Evolutionary conservation across 37 sponge, comb jelly and placozoan species (phyloP).

Genomic region (Mnemiopsis leidyi): DNA sequence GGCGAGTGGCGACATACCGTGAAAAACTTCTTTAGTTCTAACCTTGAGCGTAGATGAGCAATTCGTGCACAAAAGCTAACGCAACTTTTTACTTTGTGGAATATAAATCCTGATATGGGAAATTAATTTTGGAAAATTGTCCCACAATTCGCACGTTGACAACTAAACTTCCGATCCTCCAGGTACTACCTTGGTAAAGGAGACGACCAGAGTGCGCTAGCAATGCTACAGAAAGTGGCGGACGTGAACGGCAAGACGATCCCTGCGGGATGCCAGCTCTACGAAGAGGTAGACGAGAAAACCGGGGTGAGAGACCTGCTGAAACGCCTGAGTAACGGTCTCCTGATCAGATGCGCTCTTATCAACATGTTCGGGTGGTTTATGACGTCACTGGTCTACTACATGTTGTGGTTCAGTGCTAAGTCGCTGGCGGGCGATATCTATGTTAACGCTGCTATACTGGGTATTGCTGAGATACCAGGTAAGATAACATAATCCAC

Average conservation of each 20-base stretch:
- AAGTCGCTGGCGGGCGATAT: conserved; percentile 31
- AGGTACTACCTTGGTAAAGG: conserved; percentile 47
- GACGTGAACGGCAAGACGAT: neutral
- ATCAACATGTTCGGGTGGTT: conserved; percentile 66
- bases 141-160: no score
- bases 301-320: neutral
- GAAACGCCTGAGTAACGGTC: neutral
- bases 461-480: conserved; percentile 41
- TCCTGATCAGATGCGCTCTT: conserved; percentile 18
- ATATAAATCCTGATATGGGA: neutral
- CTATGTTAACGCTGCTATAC: conserved; percentile 28
- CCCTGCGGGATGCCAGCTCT: neutral
- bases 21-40: no score
- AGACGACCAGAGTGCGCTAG: neutral
- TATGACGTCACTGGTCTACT: conserved; percentile 62
- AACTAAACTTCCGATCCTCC: no score
- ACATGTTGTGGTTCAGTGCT: conserved; percentile 65
- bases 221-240: neutral
- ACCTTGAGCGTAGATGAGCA: no score
- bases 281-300: neutral
- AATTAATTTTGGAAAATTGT: no score
- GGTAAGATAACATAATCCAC: neutral
- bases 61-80: no score
- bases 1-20: no score
- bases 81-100: no score